phyloP scores from a whole-genome alignment of 2,113 vertebrate genomes.

The Tetrao urogallus region DNA sequence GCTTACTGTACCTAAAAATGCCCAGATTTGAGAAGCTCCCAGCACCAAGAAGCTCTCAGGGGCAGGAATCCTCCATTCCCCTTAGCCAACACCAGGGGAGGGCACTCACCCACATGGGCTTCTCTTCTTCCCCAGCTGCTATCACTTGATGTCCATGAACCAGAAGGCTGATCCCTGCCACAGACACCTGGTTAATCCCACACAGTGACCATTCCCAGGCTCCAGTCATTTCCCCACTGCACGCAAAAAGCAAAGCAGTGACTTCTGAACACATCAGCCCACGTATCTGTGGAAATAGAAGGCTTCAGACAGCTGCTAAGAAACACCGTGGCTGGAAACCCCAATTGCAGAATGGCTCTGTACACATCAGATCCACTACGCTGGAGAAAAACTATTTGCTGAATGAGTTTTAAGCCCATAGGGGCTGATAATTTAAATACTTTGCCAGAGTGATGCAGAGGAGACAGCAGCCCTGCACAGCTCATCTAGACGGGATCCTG shows the following conservation, averaged over 20 bases:
- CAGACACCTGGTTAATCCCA: background rate
- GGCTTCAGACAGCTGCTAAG: background rate
- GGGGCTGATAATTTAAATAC: background rate
- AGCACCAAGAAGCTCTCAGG: background rate
- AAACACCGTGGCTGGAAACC: background rate
- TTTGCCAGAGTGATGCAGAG: background rate
- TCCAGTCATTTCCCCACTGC: background rate
- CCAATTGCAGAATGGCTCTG: background rate
- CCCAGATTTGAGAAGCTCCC: background rate
- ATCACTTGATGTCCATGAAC: background rate
- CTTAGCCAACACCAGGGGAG: rapidly evolving
- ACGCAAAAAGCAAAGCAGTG: rapidly evolving
- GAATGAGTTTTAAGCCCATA: constrained; percentile 10
- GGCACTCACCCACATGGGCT: background rate
- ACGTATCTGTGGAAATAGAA: background rate
- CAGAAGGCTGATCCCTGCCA: background rate
- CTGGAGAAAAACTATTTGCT: constrained; percentile 20
- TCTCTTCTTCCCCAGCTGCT: background rate
- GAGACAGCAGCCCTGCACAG: background rate
- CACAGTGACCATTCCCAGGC: background rate
- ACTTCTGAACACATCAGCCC: background rate
- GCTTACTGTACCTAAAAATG: background rate
- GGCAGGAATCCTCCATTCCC: background rate
- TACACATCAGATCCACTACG: background rate
- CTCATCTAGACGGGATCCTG: background rate